Conservation (phyloP, 2,888 invertebrate genomes). For the Cinara cedri region DNA sequence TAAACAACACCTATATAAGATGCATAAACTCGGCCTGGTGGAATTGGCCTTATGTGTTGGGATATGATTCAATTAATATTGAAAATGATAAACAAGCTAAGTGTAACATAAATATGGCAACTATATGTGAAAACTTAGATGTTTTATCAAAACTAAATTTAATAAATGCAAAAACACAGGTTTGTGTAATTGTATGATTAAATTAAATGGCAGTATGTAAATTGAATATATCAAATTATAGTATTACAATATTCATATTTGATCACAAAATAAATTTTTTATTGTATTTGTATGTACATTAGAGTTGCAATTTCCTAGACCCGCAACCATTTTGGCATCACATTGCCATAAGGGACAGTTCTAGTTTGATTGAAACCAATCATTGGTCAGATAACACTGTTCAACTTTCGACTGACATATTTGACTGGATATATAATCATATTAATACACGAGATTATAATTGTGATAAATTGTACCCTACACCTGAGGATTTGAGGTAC, state of each 20-base stretch:
- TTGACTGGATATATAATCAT: constrained; percentile 33
- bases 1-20: neutral
- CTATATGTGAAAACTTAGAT: constrained; percentile 27
- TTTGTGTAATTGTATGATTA: neutral
- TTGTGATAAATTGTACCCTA: neutral
- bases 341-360: constrained; percentile 23
- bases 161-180: constrained; percentile 42
- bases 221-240: too few relatives aligned
- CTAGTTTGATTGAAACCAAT: constrained; percentile 30
- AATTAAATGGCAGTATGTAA: too few relatives aligned
- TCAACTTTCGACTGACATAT: constrained; percentile 32
- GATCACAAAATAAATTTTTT: too few relatives aligned
- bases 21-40: constrained; percentile 54
- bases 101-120: neutral
- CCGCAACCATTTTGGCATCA: constrained; percentile 52
- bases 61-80: neutral
- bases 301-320: constrained; percentile 31
- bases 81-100: neutral
- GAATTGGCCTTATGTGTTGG: constrained; percentile 57
- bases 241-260: too few relatives aligned
- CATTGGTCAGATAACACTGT: constrained; percentile 14
- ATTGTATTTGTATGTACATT: neutral
- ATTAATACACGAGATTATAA: neutral
- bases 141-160: constrained; percentile 28
- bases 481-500: constrained; percentile 24